These are phyloP conservation scores for Lordiphosa mommai DNA, from an alignment of 1,140 invertebrate genomes.

Conservation along the genomic window DNA sequence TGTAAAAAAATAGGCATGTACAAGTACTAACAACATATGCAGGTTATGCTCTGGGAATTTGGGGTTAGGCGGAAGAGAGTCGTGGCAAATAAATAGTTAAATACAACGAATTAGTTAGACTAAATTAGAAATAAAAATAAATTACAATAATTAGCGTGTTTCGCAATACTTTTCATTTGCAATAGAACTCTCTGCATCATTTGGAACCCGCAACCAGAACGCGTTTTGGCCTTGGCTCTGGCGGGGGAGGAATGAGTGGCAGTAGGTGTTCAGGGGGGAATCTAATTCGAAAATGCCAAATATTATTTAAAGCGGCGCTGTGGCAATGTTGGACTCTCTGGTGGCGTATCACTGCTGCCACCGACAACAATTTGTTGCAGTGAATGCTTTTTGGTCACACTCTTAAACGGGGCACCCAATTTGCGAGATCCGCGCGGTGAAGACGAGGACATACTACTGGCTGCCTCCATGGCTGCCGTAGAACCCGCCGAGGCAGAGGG, in stretches of 20 bases:
- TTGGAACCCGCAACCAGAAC: conserved; percentile 1
- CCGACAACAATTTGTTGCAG: conserved; percentile 69
- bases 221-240: conserved; percentile 19
- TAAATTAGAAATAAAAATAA: conserved; percentile 55
- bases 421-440: conserved; percentile 81
- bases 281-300: conserved; percentile 24
- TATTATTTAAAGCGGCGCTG: conserved; percentile 72
- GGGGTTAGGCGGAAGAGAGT: conserved; percentile 22
- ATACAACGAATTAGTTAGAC: conserved; percentile 54
- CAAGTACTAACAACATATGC: conserved; percentile 30
- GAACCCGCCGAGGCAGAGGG: conserved; percentile 68
- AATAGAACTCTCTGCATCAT: conserved; percentile 42
- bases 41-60: conserved; percentile 23
- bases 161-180: conserved; percentile 65
- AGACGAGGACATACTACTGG: conserved; percentile 41
- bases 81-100: conserved; percentile 46
- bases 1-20: conserved; percentile 25
- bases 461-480: conserved; percentile 71
- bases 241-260: conserved; percentile 51
- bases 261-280: conserved; percentile 30
- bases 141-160: conserved; percentile 58
- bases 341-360: conserved; percentile 74
- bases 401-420: conserved; percentile 80
- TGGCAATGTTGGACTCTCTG: conserved; percentile 80
- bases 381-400: conserved; percentile 76